Evolutionary conservation across 1,140 invertebrate species (phyloP).

Genomic region (Trypoxylus dichotomus): DNA sequence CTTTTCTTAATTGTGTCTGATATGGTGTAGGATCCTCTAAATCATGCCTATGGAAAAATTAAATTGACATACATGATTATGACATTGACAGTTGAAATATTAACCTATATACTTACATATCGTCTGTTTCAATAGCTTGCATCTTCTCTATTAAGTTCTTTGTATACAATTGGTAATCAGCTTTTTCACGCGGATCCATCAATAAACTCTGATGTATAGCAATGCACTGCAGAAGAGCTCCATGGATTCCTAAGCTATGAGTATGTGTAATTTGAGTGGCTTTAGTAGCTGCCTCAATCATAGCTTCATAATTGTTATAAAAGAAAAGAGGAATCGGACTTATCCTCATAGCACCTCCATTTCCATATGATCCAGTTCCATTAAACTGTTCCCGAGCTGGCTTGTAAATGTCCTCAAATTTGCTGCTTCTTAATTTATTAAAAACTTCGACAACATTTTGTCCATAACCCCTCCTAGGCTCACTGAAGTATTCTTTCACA

Average conservation of each 20-base stretch:
- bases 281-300: conserved; percentile 58
- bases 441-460: conserved; percentile 66
- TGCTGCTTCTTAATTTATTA: conserved; percentile 59
- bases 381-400: conserved; percentile 73
- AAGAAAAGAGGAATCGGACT: conserved; percentile 70
- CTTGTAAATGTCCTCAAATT: conserved; percentile 63
- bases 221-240: conserved; percentile 66
- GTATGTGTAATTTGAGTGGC: conserved; percentile 70
- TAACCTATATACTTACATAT: conserved; percentile 27
- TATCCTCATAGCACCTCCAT: conserved; percentile 78
- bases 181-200: conserved; percentile 53
- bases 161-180: conserved; percentile 59
- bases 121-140: conserved; percentile 59
- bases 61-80: not conserved
- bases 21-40: conserved; percentile 51
- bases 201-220: conserved; percentile 61
- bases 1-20: conserved; percentile 55
- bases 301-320: conserved; percentile 56
- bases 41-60: conserved; percentile 26
- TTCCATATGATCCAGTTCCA: conserved; percentile 75
- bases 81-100: not conserved
- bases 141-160: conserved; percentile 63
- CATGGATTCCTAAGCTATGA: conserved; percentile 66
- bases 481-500: conserved; percentile 65
- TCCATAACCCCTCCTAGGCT: conserved; percentile 71